Conservation (phyloP, 2,888 invertebrate genomes). For the Limnephilus marmoratus region DNA sequence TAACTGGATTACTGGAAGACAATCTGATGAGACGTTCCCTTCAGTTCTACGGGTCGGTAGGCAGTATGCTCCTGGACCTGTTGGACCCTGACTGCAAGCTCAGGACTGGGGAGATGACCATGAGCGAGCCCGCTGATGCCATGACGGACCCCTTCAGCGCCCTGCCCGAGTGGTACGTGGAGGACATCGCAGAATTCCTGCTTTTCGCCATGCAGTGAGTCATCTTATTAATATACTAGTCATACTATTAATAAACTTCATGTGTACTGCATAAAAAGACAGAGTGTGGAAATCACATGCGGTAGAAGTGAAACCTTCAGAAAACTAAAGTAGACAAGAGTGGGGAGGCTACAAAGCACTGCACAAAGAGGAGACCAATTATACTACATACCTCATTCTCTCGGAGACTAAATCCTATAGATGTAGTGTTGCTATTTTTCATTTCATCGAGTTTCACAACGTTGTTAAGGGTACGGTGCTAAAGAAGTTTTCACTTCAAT, state of each 20-base stretch:
- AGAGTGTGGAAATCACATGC: no score
- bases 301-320: no score
- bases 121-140: constrained; percentile 76
- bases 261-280: no score
- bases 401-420: no score
- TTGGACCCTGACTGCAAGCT: constrained; percentile 72
- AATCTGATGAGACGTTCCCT: constrained; percentile 88
- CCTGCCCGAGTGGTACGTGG: constrained; percentile 97
- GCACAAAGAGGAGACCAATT: no score
- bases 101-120: constrained; percentile 67
- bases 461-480: no score
- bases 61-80: constrained; percentile 85
- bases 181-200: constrained; percentile 97
- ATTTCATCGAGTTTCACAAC: no score
- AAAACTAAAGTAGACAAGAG: no score
- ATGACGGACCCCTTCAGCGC: constrained; percentile 89
- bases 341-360: no score
- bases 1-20: constrained; percentile 92
- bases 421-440: no score
- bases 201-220: constrained; percentile 95
- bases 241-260: neutral
- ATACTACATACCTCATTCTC: no score
- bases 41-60: constrained; percentile 91
- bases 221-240: neutral
- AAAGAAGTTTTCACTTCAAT: no score